Base-by-base conservation (phyloP, 2,888 invertebrate genomes). In the Caenorhabditis afra region DNA sequence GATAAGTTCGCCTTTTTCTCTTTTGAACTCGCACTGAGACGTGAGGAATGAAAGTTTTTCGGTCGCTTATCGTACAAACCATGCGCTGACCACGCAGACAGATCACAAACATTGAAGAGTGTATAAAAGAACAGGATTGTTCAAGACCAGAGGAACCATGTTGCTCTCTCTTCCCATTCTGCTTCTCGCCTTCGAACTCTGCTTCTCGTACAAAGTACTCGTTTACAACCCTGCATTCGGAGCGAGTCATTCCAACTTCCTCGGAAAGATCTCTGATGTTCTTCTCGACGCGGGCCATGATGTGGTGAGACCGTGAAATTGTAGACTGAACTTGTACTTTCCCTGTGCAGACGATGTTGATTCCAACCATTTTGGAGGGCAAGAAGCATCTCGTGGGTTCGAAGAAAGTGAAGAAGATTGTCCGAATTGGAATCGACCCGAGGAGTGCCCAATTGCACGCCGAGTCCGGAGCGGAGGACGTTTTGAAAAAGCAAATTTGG, bases 231-330 rank as follows among this genome's bases (percentile, higher is more conserved):
- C 82, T 10, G 70, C 70, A 23, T 75, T 79, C 22, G 82, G 79
- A 12, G 75, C 79, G 1, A 79, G 79, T 49, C 82, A 82, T 55
- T 67, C 75, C 0, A 77, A 79, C 49, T 82, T 74, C 45, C 45
- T 82, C 1, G 82, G 82, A 16, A 79, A 75, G 18, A 73, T 81
- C n/a, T 79, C 81, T 14, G 81, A 82, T 66, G 73, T 78, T 47
- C 58, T 82, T 0, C 66, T 74, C 5, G 73, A 77, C 22, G 82
- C 66, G 3, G 82, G 82, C 11, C 74, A 80, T 47, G 68, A 82
- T 59, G 79, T 82, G 62, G 82, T 82, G 12, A 64, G 67, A 29
- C 29, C 1, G 3, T 4, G 22, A 10, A 14, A 16, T 29, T 0
- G 22, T 5, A 16, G 22, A 8, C 18, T 20, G 5, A 14, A n/a